These are phyloP conservation scores for Heliconius hermathena DNA, from an alignment of 1,140 invertebrate genomes.

Conservation along the genomic window DNA sequence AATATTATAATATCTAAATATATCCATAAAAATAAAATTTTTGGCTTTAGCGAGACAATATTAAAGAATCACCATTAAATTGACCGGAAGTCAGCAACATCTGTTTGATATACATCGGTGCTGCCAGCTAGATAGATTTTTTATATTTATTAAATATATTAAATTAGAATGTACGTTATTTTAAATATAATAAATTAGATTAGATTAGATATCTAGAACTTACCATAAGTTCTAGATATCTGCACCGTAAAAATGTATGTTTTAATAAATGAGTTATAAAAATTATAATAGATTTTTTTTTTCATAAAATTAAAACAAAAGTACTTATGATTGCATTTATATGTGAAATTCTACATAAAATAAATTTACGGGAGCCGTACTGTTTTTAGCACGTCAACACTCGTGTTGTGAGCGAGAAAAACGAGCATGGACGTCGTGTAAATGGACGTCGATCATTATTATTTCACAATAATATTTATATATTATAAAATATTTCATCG, in stretches of 20 bases:
- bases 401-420: constrained; percentile 40
- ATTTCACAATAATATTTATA: constrained; percentile 39
- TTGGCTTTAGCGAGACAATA: no score
- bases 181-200: no score
- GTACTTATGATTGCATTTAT: not conserved
- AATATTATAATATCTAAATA: no score
- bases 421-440: constrained; percentile 44
- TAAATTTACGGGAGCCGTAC: not conserved
- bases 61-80: not conserved
- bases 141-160: not conserved
- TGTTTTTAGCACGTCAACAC: constrained; percentile 26
- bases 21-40: no score
- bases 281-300: not conserved
- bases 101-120: constrained; percentile 3
- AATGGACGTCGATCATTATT: constrained; percentile 41
- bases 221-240: not conserved
- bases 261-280: not conserved
- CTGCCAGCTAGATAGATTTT: not conserved
- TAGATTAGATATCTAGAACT: no score
- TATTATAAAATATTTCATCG: constrained; percentile 14
- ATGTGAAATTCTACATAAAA: not conserved
- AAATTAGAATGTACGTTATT: not conserved
- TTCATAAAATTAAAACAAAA: not conserved
- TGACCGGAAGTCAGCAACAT: constrained; percentile 22
- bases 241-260: not conserved